These are phyloP conservation scores for Schizothorax lantsangensis DNA, from an alignment of 2,797 vertebrate genomes.

Conservation along the genomic window DNA sequence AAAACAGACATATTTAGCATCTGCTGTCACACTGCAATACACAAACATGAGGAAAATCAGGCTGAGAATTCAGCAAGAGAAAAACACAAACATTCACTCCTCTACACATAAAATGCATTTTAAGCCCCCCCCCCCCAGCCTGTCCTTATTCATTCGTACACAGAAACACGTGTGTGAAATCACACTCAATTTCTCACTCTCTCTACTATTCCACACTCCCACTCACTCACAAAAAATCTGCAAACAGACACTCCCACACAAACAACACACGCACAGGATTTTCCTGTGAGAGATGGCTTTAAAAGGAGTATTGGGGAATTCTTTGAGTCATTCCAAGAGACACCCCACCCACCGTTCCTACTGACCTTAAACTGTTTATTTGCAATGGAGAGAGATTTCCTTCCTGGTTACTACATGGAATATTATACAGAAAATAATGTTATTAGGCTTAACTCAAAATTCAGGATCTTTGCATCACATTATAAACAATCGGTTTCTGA, in stretches of 20 bases:
- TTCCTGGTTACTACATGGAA: slow-evolving; percentile 12
- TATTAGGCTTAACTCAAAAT: neutral
- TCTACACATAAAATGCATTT: slow-evolving; percentile 2
- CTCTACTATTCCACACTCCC: slow-evolving; percentile 51
- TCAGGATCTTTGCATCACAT: neutral
- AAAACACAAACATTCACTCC: neutral
- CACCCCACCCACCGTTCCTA: slow-evolving; percentile 34
- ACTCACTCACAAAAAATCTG: slow-evolving; percentile 59
- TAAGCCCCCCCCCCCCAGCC: slow-evolving; percentile 30
- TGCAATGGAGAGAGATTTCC: slow-evolving; percentile 27
- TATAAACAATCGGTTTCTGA: neutral
- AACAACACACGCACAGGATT: slow-evolving; percentile 57
- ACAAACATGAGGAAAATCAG: slow-evolving; percentile 13
- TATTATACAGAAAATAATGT: slow-evolving; percentile 8
- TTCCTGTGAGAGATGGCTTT: slow-evolving; percentile 40
- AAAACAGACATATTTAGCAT: slow-evolving; percentile 32
- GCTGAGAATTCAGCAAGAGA: neutral
- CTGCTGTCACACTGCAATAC: neutral
- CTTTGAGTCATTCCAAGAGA: slow-evolving; percentile 29
- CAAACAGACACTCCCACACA: slow-evolving; percentile 60
- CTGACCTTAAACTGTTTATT: slow-evolving; percentile 36
- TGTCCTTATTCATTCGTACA: slow-evolving; percentile 36
- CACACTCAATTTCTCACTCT: slow-evolving; percentile 47
- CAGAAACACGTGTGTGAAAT: slow-evolving; percentile 39
- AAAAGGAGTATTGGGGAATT: slow-evolving; percentile 40